Evolutionary conservation across 1,140 invertebrate genomes (phyloP).

Genomic region (Tetramorium alpestre): DNA sequence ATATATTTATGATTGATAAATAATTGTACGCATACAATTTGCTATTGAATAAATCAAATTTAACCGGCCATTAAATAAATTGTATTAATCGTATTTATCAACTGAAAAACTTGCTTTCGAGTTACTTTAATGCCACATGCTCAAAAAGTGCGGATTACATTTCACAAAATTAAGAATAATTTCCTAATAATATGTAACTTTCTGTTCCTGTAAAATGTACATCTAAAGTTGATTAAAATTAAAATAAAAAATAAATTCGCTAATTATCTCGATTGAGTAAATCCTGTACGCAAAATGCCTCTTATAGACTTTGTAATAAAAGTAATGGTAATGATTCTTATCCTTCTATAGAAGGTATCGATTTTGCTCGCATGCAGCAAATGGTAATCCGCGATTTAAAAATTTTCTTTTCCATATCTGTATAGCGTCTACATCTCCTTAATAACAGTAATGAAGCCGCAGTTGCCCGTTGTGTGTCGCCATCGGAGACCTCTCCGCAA

Average conservation of each 20-base stretch:
- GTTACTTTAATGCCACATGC: background rate
- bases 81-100: background rate
- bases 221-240: background rate
- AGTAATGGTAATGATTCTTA: background rate
- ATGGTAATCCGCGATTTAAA: constrained; percentile 34
- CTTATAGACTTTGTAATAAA: background rate
- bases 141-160: background rate
- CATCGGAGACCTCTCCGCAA: constrained; percentile 32
- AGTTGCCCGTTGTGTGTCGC: constrained; percentile 11
- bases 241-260: background rate
- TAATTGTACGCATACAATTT: background rate
- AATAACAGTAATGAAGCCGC: constrained; percentile 54
- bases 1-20: background rate
- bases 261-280: background rate
- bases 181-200: background rate
- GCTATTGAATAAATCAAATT: background rate
- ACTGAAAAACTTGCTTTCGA: background rate
- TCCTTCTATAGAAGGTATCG: background rate
- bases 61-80: background rate
- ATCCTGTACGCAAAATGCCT: background rate
- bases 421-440: constrained; percentile 23
- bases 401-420: constrained; percentile 9
- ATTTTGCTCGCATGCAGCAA: background rate
- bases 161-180: background rate
- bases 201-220: background rate